Conservation (phyloP, 2,113 vertebrate genomes). For the Laticauda colubrina region DNA sequence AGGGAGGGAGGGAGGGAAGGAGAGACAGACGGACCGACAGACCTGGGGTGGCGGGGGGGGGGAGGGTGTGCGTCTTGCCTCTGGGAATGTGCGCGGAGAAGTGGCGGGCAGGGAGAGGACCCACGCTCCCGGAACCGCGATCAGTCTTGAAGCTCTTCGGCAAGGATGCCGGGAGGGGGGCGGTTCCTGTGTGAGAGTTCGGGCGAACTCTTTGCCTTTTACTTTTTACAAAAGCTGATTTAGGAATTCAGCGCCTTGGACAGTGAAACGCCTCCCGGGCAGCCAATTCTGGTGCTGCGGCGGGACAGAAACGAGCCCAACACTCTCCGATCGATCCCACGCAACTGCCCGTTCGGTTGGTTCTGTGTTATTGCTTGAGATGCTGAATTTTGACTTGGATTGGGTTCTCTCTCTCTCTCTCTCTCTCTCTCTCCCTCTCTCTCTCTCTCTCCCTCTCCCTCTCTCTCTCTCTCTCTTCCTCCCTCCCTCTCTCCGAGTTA, state of each 20-base stretch:
- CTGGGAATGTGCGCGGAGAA: neutral
- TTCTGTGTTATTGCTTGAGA: neutral
- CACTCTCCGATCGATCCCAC: neutral
- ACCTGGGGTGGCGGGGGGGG: too few species aligned
- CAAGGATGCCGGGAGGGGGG: neutral
- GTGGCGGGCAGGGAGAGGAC: neutral
- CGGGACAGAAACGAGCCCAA: neutral
- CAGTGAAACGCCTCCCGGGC: neutral
- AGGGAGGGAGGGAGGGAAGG: rapidly evolving
- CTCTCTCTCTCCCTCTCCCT: too few species aligned
- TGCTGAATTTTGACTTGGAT: neutral
- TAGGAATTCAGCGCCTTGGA: conserved; percentile 12
- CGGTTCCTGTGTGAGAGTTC: neutral
- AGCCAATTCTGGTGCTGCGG: neutral
- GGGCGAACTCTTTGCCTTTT: too few species aligned
- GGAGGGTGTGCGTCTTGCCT: too few species aligned
- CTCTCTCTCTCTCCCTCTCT: too few species aligned
- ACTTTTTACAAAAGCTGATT: neutral
- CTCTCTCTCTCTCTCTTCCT: rapidly evolving
- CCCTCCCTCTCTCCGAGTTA: neutral
- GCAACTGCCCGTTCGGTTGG: neutral
- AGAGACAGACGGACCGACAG: rapidly evolving
- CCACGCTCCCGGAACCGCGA: neutral
- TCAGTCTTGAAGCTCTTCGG: neutral
- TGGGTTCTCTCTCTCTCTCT: too few species aligned